Percentiles rank a stretch among this genome's conserved stretches.
Evolutionary conservation across 2,797 vertebrate genomes (phyloP).

Genomic region (Etheostoma perlongum): DNA sequence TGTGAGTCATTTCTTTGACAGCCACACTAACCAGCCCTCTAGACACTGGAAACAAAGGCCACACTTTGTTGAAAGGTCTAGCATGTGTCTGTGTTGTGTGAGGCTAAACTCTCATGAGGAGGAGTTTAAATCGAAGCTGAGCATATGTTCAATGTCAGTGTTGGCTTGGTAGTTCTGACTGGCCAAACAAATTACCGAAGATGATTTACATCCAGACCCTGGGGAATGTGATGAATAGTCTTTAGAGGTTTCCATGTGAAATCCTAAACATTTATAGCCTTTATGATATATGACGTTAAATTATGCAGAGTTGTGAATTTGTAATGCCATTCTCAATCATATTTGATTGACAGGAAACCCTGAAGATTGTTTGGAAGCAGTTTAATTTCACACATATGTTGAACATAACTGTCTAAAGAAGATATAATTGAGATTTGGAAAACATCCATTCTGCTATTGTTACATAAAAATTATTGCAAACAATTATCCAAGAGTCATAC

Average conservation of each 20-base stretch:
- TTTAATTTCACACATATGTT: slow-evolving; percentile 67
- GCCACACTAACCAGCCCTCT: slow-evolving; percentile 45
- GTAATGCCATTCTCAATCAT: slow-evolving; percentile 23
- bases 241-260: slow-evolving; percentile 25
- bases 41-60: slow-evolving; percentile 56
- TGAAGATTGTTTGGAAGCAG: slow-evolving; percentile 38
- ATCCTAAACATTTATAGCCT: slow-evolving; percentile 30
- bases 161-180: slow-evolving; percentile 23
- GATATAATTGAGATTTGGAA: slow-evolving; percentile 1
- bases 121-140: slow-evolving; percentile 41
- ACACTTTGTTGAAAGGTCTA: slow-evolving; percentile 59
- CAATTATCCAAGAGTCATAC: background rate
- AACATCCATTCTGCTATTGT: slow-evolving; percentile 21
- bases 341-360: slow-evolving; percentile 35
- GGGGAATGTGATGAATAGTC: slow-evolving; percentile 27
- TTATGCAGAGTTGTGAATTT: slow-evolving; percentile 27
- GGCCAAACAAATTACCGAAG: slow-evolving; percentile 46
- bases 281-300: slow-evolving; percentile 33
- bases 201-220: slow-evolving; percentile 46
- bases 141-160: slow-evolving; percentile 59
- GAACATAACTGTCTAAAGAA: slow-evolving; percentile 14
- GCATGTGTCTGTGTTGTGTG: slow-evolving; percentile 61
- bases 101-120: slow-evolving; percentile 50
- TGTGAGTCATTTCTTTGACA: slow-evolving; percentile 68
- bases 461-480: slow-evolving; percentile 21